These are phyloP conservation scores for Atta colombica DNA, from an alignment of 1,140 invertebrate genomes.

Conservation along the genomic window DNA sequence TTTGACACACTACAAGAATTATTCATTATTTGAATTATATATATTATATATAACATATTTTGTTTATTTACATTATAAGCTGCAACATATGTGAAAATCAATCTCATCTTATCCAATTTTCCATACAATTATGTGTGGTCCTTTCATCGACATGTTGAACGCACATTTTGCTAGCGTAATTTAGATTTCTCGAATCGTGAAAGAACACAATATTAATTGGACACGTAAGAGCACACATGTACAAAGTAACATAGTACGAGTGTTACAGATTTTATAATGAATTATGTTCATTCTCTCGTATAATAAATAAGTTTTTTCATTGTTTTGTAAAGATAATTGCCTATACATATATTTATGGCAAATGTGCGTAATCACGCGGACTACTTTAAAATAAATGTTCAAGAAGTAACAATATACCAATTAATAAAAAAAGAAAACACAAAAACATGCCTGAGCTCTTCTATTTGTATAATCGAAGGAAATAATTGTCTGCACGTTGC, in stretches of 20 bases:
- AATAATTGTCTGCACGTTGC: not conserved
- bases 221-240: not conserved
- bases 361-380: slow-evolving; percentile 10
- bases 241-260: not conserved
- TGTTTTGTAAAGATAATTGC: not conserved
- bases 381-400: slow-evolving; percentile 27
- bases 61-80: too few relatives aligned
- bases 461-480: not conserved
- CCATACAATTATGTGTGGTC: too few relatives aligned
- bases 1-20: too few relatives aligned
- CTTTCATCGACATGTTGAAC: not conserved
- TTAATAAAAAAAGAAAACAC: not conserved
- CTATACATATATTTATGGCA: not conserved
- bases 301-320: not conserved
- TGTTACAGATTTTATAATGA: slow-evolving; percentile 20
- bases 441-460: not conserved
- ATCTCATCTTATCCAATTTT: too few relatives aligned
- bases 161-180: not conserved
- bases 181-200: not conserved
- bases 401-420: not conserved
- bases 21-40: too few relatives aligned
- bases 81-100: too few relatives aligned
- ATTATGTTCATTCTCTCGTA: not conserved
- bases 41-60: too few relatives aligned
- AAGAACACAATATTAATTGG: not conserved